Percentiles rank a stretch among this genome's conserved stretches.
phyloP scores from a whole-genome alignment of 1,140 invertebrate genomes.

The Chrysopa pallens region DNA sequence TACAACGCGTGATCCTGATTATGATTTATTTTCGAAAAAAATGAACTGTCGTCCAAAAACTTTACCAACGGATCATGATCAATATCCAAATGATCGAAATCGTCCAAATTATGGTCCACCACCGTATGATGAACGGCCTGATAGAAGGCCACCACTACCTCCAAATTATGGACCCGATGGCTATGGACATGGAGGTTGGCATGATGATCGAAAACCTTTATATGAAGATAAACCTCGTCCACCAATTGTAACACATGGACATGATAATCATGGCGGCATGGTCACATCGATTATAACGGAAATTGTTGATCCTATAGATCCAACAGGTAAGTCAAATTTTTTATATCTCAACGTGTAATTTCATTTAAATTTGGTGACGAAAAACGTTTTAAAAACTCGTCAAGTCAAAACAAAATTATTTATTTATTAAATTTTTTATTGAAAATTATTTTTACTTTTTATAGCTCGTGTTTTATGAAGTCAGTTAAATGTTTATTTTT shows the following conservation, averaged over 20 bases:
- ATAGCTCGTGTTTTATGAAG: too few species aligned
- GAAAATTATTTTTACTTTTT: too few species aligned
- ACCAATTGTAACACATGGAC: slow-evolving; percentile 11
- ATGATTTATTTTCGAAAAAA: slow-evolving; percentile 37
- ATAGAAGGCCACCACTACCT: slow-evolving; percentile 1
- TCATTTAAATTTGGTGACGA: too few species aligned
- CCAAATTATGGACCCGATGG: background rate
- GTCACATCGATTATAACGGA: slow-evolving; percentile 20
- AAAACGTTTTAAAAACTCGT: too few species aligned
- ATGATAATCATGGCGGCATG: slow-evolving; percentile 13
- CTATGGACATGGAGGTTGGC: background rate
- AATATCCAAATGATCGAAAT: too few species aligned
- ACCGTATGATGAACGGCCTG: background rate
- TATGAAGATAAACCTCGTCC: background rate
- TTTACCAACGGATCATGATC: background rate
- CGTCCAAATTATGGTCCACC: background rate
- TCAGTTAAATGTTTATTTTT: too few species aligned
- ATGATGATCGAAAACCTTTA: background rate
- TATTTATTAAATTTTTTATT: too few species aligned
- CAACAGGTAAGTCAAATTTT: background rate
- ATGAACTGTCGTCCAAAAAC: slow-evolving; percentile 21
- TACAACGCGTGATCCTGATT: slow-evolving; percentile 32
- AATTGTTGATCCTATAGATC: slow-evolving; percentile 6
- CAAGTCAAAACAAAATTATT: too few species aligned
- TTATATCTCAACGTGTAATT: too few species aligned